These are phyloP conservation scores for Phaetusa simplex DNA, from an alignment of 2,113 vertebrate species.

Conservation along the genomic window DNA sequence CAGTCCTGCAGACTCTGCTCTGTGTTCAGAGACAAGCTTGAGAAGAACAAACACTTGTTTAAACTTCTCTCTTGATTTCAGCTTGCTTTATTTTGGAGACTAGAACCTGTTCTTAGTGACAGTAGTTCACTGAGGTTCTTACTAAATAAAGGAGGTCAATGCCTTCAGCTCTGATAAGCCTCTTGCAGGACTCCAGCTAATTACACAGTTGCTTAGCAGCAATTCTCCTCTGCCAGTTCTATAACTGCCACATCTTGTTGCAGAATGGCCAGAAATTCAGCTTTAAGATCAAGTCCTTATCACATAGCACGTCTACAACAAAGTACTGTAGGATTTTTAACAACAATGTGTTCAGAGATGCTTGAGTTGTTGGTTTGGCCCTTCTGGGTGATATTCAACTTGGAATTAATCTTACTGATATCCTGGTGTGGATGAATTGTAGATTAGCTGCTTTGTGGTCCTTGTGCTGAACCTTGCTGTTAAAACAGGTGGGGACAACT, in stretches of 20 bases:
- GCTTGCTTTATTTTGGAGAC: neutral
- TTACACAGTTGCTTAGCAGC: constrained; percentile 6
- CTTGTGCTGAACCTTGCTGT: neutral
- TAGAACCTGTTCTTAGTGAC: neutral
- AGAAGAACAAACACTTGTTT: neutral
- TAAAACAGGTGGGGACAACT: neutral
- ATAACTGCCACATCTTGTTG: neutral
- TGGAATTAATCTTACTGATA: neutral
- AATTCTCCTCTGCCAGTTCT: neutral
- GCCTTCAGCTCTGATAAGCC: neutral
- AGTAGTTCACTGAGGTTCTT: neutral
- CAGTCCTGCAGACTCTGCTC: neutral
- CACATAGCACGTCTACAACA: neutral
- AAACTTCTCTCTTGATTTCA: neutral
- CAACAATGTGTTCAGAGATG: neutral
- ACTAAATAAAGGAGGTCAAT: neutral
- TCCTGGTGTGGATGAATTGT: neutral
- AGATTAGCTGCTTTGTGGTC: neutral
- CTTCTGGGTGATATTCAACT: neutral
- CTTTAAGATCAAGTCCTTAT: neutral
- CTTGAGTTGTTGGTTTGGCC: neutral
- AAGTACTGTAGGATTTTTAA: neutral
- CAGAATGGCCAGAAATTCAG: neutral
- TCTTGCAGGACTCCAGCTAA: neutral
- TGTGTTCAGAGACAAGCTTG: neutral